Evolutionary conservation across 1,140 invertebrate genomes (phyloP).

Genomic region (Drosophila athabasca): DNA sequence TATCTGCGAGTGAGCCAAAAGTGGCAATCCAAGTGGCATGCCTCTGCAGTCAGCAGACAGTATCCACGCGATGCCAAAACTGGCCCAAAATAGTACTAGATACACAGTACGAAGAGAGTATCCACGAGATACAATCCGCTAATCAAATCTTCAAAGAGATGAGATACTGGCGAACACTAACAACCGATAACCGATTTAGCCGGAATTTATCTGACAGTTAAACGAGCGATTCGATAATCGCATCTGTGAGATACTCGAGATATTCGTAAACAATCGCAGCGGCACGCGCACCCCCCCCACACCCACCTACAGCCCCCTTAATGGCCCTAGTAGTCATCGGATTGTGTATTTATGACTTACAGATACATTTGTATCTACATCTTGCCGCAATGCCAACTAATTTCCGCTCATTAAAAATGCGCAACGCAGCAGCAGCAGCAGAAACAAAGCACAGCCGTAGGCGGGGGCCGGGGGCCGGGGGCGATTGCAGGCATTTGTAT

Average conservation of each 20-base stretch:
- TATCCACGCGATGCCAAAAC: slow-evolving; percentile 3
- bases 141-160: slow-evolving; percentile 2
- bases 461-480: neutral
- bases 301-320: no score
- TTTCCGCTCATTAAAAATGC: slow-evolving; percentile 80
- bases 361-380: slow-evolving; percentile 41
- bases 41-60: neutral
- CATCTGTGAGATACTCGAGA: slow-evolving; percentile 24
- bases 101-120: no score
- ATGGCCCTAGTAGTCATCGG: slow-evolving; percentile 18
- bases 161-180: slow-evolving; percentile 22
- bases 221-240: slow-evolving; percentile 52
- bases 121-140: no score
- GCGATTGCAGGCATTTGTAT: slow-evolving; percentile 61
- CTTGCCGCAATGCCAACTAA: slow-evolving; percentile 69
- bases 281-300: slow-evolving; percentile 2
- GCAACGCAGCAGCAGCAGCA: slow-evolving; percentile 32
- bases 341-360: slow-evolving; percentile 64
- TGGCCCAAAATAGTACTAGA: slow-evolving; percentile 1
- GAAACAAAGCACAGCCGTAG: slow-evolving; percentile 36
- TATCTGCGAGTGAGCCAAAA: slow-evolving; percentile 29
- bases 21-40: slow-evolving; percentile 19
- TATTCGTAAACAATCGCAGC: slow-evolving; percentile 24
- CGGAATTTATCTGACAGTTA: slow-evolving; percentile 68
- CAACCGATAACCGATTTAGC: slow-evolving; percentile 57